A percentile compares a stretch with the other conserved stretches of the same genome.
These are phyloP conservation scores for Pavo muticus DNA, from an alignment of 2,113 vertebrate species.

Conservation along the genomic window DNA sequence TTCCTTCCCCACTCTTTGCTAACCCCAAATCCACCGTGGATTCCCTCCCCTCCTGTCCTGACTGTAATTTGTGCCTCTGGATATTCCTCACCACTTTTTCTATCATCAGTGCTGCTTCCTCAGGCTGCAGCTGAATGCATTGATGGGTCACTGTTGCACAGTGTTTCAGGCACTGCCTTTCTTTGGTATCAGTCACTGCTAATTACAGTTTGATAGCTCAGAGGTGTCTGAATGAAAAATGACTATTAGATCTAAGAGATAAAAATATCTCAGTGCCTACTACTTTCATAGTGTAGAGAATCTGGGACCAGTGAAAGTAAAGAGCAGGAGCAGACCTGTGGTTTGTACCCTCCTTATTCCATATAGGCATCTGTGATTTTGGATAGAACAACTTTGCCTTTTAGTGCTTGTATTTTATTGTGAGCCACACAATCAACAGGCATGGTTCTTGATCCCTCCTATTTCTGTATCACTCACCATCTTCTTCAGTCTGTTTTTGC, in stretches of 20 bases:
- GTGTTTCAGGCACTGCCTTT: not conserved
- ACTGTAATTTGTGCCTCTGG: not conserved
- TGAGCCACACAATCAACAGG: not conserved
- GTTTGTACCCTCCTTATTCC: not conserved
- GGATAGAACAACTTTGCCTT: not conserved
- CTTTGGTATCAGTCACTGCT: conserved; percentile 26
- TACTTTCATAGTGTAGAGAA: not conserved
- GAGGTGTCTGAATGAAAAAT: conserved; percentile 46
- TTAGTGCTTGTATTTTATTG: not conserved
- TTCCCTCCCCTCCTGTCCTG: not conserved
- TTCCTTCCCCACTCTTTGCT: not conserved
- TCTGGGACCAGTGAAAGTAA: not conserved
- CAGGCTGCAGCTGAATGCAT: not conserved
- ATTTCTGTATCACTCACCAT: not conserved
- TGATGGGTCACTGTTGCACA: not conserved
- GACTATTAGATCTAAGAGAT: not conserved
- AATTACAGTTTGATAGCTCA: conserved; percentile 49
- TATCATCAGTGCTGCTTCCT: not conserved
- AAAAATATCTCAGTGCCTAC: not conserved
- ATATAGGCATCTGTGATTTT: not conserved
- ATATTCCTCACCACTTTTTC: not conserved
- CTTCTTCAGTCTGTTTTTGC: not conserved
- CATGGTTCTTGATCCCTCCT: not conserved
- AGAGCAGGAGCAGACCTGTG: not conserved
- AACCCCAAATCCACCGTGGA: not conserved